These are phyloP conservation scores for Bungarus multicinctus DNA, from an alignment of 2,113 vertebrate species.

Conservation along the genomic window DNA sequence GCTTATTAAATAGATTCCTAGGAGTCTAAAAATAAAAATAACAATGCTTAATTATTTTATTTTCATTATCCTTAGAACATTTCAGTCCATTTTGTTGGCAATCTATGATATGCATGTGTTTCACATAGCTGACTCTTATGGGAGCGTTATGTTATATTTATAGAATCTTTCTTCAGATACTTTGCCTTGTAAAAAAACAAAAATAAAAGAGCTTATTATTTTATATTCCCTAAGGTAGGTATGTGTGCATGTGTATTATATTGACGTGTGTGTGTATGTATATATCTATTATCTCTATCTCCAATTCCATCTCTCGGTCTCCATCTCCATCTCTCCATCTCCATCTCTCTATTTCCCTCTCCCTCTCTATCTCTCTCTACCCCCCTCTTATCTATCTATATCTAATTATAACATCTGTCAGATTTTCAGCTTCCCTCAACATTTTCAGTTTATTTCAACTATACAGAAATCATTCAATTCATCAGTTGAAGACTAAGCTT, in stretches of 20 bases:
- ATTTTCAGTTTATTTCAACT: background rate
- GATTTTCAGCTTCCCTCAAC: background rate
- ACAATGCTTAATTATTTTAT: background rate
- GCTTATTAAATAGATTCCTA: background rate
- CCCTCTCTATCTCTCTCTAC: no score
- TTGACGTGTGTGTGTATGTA: background rate
- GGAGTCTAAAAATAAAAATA: background rate
- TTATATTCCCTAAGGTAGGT: background rate
- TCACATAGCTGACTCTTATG: background rate
- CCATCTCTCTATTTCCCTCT: no score
- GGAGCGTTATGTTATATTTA: background rate
- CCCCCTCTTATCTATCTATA: background rate
- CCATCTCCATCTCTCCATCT: no score
- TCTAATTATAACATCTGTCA: background rate
- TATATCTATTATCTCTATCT: no score
- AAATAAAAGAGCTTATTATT: background rate
- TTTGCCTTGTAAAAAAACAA: background rate
- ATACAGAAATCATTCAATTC: background rate
- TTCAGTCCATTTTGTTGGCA: background rate
- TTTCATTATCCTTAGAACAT: background rate
- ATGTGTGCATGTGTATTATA: no score
- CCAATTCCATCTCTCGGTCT: no score
- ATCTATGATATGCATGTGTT: background rate
- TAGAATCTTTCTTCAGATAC: background rate
- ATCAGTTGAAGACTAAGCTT: background rate